These are phyloP conservation scores for Paramisgurnus dabryanus DNA, from an alignment of 2,113 vertebrate species.

Conservation along the genomic window DNA sequence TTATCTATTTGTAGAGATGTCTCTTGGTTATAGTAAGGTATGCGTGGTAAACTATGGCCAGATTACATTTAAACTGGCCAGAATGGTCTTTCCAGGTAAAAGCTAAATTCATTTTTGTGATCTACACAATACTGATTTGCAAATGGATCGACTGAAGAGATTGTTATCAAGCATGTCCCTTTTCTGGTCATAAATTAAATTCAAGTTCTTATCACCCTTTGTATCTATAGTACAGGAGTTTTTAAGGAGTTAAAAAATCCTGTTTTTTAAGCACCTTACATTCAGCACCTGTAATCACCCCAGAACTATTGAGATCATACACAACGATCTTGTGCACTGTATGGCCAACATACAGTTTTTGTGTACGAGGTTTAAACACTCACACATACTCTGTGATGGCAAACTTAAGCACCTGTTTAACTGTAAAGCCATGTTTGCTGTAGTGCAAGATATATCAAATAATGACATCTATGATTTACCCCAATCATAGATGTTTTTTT, in stretches of 20 bases:
- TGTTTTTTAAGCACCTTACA: slow-evolving; percentile 41
- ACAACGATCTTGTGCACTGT: slow-evolving; percentile 19
- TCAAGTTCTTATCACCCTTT: slow-evolving; percentile 52
- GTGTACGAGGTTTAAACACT: slow-evolving; percentile 7
- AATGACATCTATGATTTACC: slow-evolving; percentile 6
- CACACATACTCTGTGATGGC: background rate
- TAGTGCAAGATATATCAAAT: slow-evolving; percentile 10
- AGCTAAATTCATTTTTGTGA: background rate
- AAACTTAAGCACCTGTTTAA: slow-evolving; percentile 10
- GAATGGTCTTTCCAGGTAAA: background rate
- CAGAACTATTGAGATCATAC: slow-evolving; percentile 29
- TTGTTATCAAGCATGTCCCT: slow-evolving; percentile 44
- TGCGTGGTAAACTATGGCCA: no score
- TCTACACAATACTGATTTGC: slow-evolving; percentile 12
- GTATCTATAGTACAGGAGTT: background rate
- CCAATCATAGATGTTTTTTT: background rate
- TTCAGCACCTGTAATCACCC: background rate
- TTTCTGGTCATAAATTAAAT: slow-evolving; percentile 53
- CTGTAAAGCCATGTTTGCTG: background rate
- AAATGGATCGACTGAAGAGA: slow-evolving; percentile 30
- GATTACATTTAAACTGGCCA: background rate
- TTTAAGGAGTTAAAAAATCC: no score
- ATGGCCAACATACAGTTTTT: slow-evolving; percentile 16
- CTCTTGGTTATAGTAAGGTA: no score
- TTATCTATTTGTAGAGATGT: no score